These are phyloP conservation scores for Cettia cetti DNA, from an alignment of 2,113 vertebrate species.

Conservation along the genomic window DNA sequence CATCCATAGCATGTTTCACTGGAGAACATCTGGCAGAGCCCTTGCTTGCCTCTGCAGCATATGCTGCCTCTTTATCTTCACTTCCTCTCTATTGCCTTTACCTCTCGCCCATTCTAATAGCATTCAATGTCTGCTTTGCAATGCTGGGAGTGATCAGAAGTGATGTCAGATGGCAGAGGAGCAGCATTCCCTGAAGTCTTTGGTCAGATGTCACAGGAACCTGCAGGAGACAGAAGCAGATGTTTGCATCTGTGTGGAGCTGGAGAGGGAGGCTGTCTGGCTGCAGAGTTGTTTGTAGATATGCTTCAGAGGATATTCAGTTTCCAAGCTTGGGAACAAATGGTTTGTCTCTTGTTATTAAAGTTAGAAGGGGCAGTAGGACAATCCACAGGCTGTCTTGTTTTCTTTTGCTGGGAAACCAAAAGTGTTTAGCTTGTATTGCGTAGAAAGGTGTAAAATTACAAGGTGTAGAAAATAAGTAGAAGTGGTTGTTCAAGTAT, in stretches of 20 bases:
- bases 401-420: background rate
- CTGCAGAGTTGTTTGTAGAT: background rate
- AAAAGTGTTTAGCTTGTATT: background rate
- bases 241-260: background rate
- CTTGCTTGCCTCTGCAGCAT: background rate
- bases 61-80: background rate
- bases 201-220: background rate
- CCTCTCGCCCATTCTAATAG: background rate
- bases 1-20: background rate
- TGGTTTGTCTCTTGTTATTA: background rate
- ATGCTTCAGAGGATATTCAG: background rate
- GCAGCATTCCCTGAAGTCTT: background rate
- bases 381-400: background rate
- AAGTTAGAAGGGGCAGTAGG: background rate
- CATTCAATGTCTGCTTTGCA: accelerated
- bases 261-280: background rate
- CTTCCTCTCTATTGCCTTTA: background rate
- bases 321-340: background rate
- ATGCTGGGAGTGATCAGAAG: accelerated
- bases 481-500: background rate
- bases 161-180: accelerated
- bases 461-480: background rate
- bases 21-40: background rate
- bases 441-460: background rate
- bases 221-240: background rate